Conservation (phyloP, 2,888 invertebrate species). For the Eurytoma adleriae region DNA sequence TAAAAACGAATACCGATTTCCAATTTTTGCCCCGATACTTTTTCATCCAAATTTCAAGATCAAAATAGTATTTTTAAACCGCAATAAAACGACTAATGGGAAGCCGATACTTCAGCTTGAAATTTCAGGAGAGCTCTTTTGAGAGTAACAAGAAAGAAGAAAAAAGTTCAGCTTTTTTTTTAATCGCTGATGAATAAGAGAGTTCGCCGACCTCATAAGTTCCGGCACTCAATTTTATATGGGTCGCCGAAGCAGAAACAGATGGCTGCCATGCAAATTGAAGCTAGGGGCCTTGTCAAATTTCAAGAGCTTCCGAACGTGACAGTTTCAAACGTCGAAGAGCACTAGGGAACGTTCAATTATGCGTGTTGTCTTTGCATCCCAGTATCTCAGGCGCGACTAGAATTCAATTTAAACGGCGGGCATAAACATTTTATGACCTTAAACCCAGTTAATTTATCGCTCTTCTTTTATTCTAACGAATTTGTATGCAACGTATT, state of each 20-base stretch:
- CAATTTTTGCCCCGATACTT: neutral
- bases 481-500: neutral
- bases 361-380: constrained; percentile 39
- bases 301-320: constrained; percentile 55
- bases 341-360: constrained; percentile 21
- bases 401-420: constrained; percentile 26
- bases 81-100: constrained; percentile 5
- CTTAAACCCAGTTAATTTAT: constrained; percentile 44
- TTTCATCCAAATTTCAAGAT: constrained; percentile 4
- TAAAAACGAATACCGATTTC: neutral
- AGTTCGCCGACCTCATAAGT: constrained; percentile 40
- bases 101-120: constrained; percentile 48
- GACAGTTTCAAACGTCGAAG: constrained; percentile 46
- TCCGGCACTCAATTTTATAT: constrained; percentile 50
- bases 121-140: constrained; percentile 31
- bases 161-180: constrained; percentile 48
- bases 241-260: constrained; percentile 49
- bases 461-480: constrained; percentile 11
- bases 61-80: constrained; percentile 14
- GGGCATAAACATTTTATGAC: constrained; percentile 43
- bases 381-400: neutral
- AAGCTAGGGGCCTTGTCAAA: constrained; percentile 48
- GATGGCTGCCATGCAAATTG: constrained; percentile 55
- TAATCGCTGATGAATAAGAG: constrained; percentile 38
- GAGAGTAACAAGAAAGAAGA: constrained; percentile 25